A percentile compares a stretch with the other conserved stretches of the same genome.
Evolutionary conservation across 2,888 invertebrate species (phyloP).

Genomic region (Leptopilina syphax): DNA sequence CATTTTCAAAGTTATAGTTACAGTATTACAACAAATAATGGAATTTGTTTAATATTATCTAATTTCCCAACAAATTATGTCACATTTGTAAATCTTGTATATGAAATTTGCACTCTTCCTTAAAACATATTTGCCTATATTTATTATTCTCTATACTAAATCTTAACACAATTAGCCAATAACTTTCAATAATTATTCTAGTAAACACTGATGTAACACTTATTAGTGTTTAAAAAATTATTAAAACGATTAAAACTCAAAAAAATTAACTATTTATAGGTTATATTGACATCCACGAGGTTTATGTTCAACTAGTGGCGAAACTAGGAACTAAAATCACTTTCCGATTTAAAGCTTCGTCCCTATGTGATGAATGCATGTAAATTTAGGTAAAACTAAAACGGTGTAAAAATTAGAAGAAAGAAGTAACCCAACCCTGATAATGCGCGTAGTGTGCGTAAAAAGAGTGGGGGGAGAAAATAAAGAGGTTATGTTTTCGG

Average conservation of each 20-base stretch:
- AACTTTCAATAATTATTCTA: neutral
- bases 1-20: slow-evolving; percentile 73
- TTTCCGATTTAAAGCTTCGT: too few species aligned
- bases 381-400: too few species aligned
- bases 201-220: neutral
- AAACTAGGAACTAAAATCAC: too few species aligned
- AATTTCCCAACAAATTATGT: neutral
- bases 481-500: too few species aligned
- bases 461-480: too few species aligned
- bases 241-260: neutral
- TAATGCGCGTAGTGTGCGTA: too few species aligned
- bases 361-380: too few species aligned
- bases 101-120: neutral
- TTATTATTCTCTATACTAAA: neutral
- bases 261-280: neutral
- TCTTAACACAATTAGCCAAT: neutral
- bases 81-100: neutral
- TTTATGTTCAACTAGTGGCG: too few species aligned
- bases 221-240: neutral
- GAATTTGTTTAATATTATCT: neutral
- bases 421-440: too few species aligned
- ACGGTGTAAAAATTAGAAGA: too few species aligned
- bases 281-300: slow-evolving; percentile 17
- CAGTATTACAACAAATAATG: neutral
- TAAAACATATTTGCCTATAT: neutral